Base-by-base conservation (phyloP, 2,797 vertebrate genomes). In the Propithecus perrieri region DNA sequence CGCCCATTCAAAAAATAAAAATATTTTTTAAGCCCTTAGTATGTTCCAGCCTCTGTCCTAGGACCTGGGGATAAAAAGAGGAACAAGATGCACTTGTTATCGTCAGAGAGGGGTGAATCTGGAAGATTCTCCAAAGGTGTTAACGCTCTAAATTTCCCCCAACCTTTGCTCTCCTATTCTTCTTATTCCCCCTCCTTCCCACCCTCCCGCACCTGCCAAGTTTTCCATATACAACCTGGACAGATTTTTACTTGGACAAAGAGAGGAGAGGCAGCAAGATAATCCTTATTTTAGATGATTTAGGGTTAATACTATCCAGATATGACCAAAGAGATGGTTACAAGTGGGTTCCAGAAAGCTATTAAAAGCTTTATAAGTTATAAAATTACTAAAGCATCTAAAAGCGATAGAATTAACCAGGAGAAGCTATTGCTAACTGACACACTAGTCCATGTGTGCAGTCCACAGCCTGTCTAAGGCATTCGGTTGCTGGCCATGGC, bases 371-470 rank as follows among this genome's bases (percentile, higher is more conserved):
- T 98, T 92, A 85, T 96, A 97, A 98, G 48, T 97, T 97, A 96
- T 97, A 97, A 97, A 98, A 97, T 61, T 61, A 33, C 13, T 4
- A 33, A 63, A 67, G 63, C 8, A 4, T 67, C 63, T 67, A 67
- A 97, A 95, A 94, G 94, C 97, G 94, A 96, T 35, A 85, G 97
- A 98, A 98, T 98, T 98, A 97, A 98, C 72, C 55, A 94, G 95
- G 97, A 97, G 97, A 98, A 98, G 97, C 93, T 97, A 96, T 98
- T 98, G 98, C 97, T 98, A 98, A 97, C 92, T 96, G 96, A 95
- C 97, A 95, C 97, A 72, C 97, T 91, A 86, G 93, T 86, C 46
- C 38, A 46, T 90, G 74, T 97, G 95, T 94, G 67, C 95, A 95
- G 92, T 90, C 96, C 96, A 78, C 96, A 46, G 96, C 96, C 96